Conservation (phyloP, 2,797 vertebrate species). For the Malurus splendens region DNA sequence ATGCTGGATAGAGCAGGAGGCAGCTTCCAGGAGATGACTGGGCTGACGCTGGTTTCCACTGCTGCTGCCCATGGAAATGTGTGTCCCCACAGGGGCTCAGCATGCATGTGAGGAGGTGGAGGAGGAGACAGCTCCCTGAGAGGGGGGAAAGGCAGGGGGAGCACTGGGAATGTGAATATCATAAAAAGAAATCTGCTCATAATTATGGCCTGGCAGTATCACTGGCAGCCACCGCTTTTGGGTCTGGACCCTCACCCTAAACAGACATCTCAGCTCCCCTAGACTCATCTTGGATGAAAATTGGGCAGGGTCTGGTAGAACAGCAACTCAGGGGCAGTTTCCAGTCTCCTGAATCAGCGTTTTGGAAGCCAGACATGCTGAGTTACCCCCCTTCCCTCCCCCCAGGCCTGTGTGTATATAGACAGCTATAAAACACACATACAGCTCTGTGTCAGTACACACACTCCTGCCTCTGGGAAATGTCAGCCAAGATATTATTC, state of each 20-base stretch:
- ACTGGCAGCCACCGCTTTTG: not conserved
- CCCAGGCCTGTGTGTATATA: not conserved
- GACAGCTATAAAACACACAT: not conserved
- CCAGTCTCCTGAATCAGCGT: constrained; percentile 45
- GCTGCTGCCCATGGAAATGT: not conserved
- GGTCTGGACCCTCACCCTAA: not conserved
- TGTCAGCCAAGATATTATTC: constrained; percentile 25
- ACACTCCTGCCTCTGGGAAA: not conserved
- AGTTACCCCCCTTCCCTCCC: not conserved
- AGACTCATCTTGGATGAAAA: not conserved
- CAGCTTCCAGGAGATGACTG: not conserved
- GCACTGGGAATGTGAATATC: not conserved
- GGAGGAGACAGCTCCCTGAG: not conserved
- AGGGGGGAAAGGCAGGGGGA: not conserved
- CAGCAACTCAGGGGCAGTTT: not conserved
- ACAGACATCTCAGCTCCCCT: not conserved
- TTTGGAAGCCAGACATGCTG: constrained; percentile 3
- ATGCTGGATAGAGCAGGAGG: not conserved
- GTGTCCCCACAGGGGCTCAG: not conserved
- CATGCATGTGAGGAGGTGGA: not conserved
- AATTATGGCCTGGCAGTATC: not conserved
- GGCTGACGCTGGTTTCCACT: not conserved
- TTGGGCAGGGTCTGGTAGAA: not conserved
- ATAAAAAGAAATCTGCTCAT: constrained; percentile 7
- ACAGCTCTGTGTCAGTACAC: not conserved